Base-by-base conservation (phyloP, 2,113 vertebrate genomes). In the Phyllostomus discolor region DNA sequence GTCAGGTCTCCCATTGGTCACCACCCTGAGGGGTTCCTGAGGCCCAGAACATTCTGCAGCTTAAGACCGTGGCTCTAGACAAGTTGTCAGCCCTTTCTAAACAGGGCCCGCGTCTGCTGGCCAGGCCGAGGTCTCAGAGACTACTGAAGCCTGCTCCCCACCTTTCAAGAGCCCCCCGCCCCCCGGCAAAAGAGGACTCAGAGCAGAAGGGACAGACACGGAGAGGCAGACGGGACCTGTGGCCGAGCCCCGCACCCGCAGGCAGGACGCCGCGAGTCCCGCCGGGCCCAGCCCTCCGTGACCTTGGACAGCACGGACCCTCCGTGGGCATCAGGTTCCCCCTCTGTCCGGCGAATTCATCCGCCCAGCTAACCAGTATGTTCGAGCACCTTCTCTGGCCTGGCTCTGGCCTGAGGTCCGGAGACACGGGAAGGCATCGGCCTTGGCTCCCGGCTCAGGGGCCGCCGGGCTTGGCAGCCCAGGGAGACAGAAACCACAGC, bases 271-370 rank as follows among this genome's bases (percentile, higher is more conserved):
- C 46, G 16, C 22, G 64, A 1, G n/a, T 28, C 52, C 24, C 16
- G 43, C 38, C 15, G 5, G 1, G 20, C 31, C 69, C 50, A 62
- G 12, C 79, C 84, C 50, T 46, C 86, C 57, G 48, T 94, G 94
- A 96, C 96, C 95, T 96, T 97, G 78, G 80, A 59, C 84, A 78
- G 38, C 54, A 64, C n/a, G 43, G 95, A 90, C 57, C 80, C 92
- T 76, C 26, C 54, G 16, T 54, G 8, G 64, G 50, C 64, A 46
- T 46, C 31, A 76, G 69, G 12, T 64, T 91, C 41, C 62, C 52
- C 43, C 54, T 82, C 59, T 91, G 48, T 59, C 50, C 28, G n/a
- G 81, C 52, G 64, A 69, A 46, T 59, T 84, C 78, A 16, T 48
- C 54, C 57, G 28, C 73, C 93, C 50, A 35, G 50, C 10, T 38